Conservation (phyloP, 64 coral and sea anemone species). For the Montipora sp. region DNA sequence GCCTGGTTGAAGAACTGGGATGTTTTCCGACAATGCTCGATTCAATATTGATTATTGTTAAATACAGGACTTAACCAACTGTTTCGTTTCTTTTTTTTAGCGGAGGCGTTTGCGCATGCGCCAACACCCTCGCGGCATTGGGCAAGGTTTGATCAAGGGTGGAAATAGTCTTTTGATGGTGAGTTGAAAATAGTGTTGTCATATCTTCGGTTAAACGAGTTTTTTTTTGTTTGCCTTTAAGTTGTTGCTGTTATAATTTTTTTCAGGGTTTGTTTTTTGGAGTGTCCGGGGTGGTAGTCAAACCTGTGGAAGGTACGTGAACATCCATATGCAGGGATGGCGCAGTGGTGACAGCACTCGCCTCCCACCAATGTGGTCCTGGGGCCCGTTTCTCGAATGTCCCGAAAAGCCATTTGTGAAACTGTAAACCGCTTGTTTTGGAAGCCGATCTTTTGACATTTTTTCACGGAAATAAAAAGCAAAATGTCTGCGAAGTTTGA, state of each 20-base stretch:
- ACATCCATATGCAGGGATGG: neutral
- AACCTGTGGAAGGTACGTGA: slow-evolving; percentile 87
- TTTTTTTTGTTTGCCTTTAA: neutral
- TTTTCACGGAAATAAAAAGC: too few relatives aligned
- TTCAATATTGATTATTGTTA: neutral
- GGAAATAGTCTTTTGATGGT: slow-evolving; percentile 97
- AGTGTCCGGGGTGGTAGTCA: slow-evolving; percentile 89
- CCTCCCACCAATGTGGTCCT: too few relatives aligned
- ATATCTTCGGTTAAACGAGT: too few relatives aligned
- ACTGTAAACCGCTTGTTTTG: too few relatives aligned
- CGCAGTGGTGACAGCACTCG: too few relatives aligned
- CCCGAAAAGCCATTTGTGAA: too few relatives aligned
- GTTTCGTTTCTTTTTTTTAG: slow-evolving; percentile 7
- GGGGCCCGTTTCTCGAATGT: too few relatives aligned
- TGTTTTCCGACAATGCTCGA: too few relatives aligned
- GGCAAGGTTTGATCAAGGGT: slow-evolving; percentile 90
- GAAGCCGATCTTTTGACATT: too few relatives aligned
- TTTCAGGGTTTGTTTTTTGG: slow-evolving; percentile 91
- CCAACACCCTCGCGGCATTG: slow-evolving; percentile 74
- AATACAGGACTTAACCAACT: neutral
- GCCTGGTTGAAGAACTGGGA: too few relatives aligned
- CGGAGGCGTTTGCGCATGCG: slow-evolving; percentile 89
- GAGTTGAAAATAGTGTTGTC: neutral
- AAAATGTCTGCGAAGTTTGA: too few relatives aligned
- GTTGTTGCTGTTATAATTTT: neutral